Evolutionary conservation across 2,113 vertebrate species (phyloP), one percentile per base, ranked within the genome.

Genomic region (Triplophysa siluroides): DNA sequence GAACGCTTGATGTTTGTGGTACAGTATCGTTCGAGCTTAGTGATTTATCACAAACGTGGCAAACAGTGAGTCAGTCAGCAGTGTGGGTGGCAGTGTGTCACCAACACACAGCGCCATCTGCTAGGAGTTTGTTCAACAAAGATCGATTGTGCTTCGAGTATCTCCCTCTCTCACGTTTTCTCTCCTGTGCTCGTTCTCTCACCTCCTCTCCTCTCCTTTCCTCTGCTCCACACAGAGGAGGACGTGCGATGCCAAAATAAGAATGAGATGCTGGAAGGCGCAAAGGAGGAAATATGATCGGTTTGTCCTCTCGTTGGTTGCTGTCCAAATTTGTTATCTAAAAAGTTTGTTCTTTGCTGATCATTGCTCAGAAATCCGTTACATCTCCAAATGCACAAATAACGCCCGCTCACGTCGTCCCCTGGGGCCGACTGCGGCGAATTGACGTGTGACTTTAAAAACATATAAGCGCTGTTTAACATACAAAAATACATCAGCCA

Each of bases 51-150:
- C 81, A 83, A 81, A 81, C 63, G 77, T 82, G 78, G 81, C 87
- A 88, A 83, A 83, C 81, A 82, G 83, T 85, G 87, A 86, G 81
- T 87, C 86, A 87, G 84, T 86, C 82, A 83, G 83, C 73, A 83
- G 76, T 76, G 86, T 87, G 84, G 86, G 86, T 81, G 86, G 83
- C 81, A 78, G 66, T 76, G 80, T 84, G 83, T 83, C 85, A 82
- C 82, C 78, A 83, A 83, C 83, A 80, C 80, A 77, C 79, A 73
- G 81, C 73, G 84, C 87, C 85, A 87, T 88, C 87, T 88, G 87
- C 80, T 87, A 75, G 23, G 82, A 83, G 81, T 87, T 88, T 87
- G 82, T 86, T 86, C 81, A 84, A 88, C 87, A 88, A 86, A 86
- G 86, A 86, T 84, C 76, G 79, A 88, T 88, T 88, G 86, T 87